phyloP scores from a whole-genome alignment of 2,888 invertebrate genomes.

The Elgonia sp. region DNA sequence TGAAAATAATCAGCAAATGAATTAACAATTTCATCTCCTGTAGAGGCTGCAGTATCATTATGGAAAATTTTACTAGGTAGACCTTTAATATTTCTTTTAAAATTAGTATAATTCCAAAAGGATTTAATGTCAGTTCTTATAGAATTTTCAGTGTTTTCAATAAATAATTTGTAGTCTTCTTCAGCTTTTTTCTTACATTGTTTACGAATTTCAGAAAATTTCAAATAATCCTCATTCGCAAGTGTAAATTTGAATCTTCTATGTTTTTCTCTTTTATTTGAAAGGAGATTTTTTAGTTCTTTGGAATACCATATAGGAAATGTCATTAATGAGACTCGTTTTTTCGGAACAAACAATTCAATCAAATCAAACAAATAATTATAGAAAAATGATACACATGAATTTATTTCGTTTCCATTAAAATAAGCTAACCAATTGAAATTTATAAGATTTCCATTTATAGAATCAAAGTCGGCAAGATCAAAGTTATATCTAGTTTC shows the following conservation, averaged over 20 bases:
- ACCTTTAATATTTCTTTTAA: background rate
- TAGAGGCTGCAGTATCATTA: background rate
- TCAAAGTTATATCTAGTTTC: background rate
- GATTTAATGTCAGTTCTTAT: constrained; percentile 4
- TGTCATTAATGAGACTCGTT: background rate
- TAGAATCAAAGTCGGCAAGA: background rate
- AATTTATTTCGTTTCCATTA: background rate
- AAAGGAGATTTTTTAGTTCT: background rate
- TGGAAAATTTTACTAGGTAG: constrained; percentile 16
- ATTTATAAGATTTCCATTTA: background rate
- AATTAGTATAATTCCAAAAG: constrained; percentile 40
- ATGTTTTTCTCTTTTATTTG: background rate
- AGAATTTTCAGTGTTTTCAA: constrained; percentile 8
- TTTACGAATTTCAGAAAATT: background rate
- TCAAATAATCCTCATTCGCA: background rate
- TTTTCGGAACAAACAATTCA: constrained; percentile 6
- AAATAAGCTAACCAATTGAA: constrained; percentile 7
- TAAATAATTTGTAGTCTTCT: background rate
- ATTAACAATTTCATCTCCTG: constrained; percentile 11
- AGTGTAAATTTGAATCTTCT: background rate
- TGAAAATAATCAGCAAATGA: no score
- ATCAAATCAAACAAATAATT: background rate
- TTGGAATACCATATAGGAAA: constrained; percentile 3
- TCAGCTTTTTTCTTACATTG: constrained; percentile 1
- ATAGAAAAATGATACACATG: background rate